Percentiles rank a stretch among this genome's conserved stretches.
Evolutionary conservation across 35 echinoderm and acorn worm species (phyloP).

Genomic region (Diadema setosum): DNA sequence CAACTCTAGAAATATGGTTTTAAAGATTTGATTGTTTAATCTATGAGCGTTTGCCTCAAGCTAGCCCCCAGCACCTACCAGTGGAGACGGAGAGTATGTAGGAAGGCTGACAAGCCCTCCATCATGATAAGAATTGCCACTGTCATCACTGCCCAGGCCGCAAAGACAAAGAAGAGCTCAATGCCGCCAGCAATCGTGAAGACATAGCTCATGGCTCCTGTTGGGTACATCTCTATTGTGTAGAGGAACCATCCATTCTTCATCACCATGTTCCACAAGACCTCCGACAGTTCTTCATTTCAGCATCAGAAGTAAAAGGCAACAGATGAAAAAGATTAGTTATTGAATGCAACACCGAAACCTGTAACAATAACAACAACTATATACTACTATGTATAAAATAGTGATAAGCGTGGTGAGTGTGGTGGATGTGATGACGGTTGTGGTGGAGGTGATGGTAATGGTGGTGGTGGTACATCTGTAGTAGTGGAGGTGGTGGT

Average conservation of each 20-base stretch:
- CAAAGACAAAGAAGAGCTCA: conserved; percentile 37
- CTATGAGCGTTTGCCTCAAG: no score
- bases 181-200: not conserved
- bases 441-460: no score
- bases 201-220: not conserved
- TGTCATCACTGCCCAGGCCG: conserved; percentile 62
- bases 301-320: no score
- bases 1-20: no score
- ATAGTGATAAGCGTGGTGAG: not conserved
- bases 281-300: conserved; percentile 88
- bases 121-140: conserved; percentile 73
- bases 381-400: not conserved
- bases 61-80: no score
- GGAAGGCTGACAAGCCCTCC: conserved; percentile 92
- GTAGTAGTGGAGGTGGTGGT: no score
- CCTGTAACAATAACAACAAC: not conserved
- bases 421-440: not conserved
- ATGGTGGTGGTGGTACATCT: no score
- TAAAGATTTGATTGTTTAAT: no score
- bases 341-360: not conserved
- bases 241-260: not conserved
- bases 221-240: not conserved
- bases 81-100: conserved; percentile 81
- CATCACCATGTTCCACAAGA: conserved; percentile 94
- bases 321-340: no score